These are phyloP conservation scores for Sprattus sprattus DNA, from an alignment of 2,113 vertebrate species.

Conservation along the genomic window DNA sequence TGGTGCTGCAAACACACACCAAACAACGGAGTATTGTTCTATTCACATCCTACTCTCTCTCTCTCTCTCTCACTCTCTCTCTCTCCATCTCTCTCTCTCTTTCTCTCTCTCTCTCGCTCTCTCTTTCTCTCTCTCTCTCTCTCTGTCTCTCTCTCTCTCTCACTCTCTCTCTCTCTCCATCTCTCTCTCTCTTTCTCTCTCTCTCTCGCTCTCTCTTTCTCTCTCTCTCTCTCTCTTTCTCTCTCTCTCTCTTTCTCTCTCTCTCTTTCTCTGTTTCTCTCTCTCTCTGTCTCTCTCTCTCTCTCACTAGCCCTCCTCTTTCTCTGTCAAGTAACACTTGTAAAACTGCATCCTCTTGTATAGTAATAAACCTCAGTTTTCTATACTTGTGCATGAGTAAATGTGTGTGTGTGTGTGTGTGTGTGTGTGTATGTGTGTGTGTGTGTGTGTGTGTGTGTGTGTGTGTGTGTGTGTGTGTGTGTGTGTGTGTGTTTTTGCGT, in stretches of 20 bases:
- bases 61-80: constrained; percentile 20
- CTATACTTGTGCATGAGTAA: neutral
- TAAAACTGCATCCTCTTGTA: neutral
- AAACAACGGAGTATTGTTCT: constrained; percentile 38
- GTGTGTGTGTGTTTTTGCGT: neutral
- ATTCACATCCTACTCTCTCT: constrained; percentile 33
- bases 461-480: neutral
- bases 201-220: constrained; percentile 22
- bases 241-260: constrained; percentile 22
- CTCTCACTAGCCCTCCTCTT: neutral
- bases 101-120: constrained; percentile 29
- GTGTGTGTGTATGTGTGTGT: neutral
- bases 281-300: constrained; percentile 27
- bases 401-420: neutral
- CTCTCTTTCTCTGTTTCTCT: constrained; percentile 19
- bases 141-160: constrained; percentile 23
- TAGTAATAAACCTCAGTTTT: neutral
- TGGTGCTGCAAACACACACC: constrained; percentile 1
- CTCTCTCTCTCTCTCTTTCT: constrained; percentile 24
- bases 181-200: constrained; percentile 19
- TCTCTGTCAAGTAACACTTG: neutral
- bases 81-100: constrained; percentile 25
- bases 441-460: neutral
- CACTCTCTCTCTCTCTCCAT: too few relatives aligned
- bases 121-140: constrained; percentile 17